Base-by-base conservation (phyloP, 2,113 vertebrate species). In the Dipodomys merriami region DNA sequence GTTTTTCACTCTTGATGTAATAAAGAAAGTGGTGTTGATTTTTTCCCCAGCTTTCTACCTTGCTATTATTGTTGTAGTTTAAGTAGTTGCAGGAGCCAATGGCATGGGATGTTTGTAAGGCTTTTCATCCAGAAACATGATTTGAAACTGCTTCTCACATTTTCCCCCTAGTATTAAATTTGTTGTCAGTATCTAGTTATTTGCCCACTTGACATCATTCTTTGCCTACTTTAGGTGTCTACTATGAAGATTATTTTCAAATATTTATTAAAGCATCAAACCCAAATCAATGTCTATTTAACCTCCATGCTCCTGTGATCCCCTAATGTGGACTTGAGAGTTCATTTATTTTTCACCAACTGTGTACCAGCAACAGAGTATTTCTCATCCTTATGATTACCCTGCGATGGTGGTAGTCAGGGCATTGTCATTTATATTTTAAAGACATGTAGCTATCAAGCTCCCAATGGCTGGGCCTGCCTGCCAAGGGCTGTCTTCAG, bases 191-290 rank as follows among this genome's bases (percentile, higher is more conserved):
- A 69, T 60, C 16, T 16, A 90, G 82, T 78, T 90, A 12, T 85
- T 82, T 91, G 39, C 25, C 33, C 60, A 60, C 29, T 72, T 74
- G 30, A n/a, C 86, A 29, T 33, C 92, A 84, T 8, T 83, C 27
- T 85, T 74, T 91, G 39, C 65, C 79, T 87, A 74, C 71, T 77
- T 77, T 85, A 88, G 80, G 76, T 39, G 22, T 82, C 29, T 91
- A 77, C 44, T 86, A 46, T 77, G 29, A 39, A 89, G 73, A 89
- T 30, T 71, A 80, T 93, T 96, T 86, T 93, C 65, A 86, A 92
- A 67, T 83, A 57, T 85, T 90, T 92, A 80, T 86, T 73, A 84
- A 83, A 93, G 39, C 22, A 79, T 90, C 74, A 90, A 85, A 74
- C 1, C 81, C 53, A 29, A 85, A 74, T 91, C 65, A 84, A 25